A percentile compares a stretch with the other conserved stretches of the same genome.
Conservation (phyloP, 2,888 invertebrate genomes). For the Cataglyphis cursor region DNA sequence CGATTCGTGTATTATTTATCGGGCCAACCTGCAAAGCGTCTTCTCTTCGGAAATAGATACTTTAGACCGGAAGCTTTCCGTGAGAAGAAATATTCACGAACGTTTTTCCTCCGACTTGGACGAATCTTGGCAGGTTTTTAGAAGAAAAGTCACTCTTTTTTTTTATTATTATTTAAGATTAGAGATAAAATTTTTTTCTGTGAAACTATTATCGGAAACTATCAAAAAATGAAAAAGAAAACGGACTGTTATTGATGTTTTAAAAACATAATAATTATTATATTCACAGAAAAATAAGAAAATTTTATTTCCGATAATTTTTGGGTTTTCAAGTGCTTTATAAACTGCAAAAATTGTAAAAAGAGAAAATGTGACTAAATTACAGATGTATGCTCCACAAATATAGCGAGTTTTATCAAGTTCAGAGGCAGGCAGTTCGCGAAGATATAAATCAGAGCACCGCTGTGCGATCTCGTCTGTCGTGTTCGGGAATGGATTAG, state of each 20-base stretch:
- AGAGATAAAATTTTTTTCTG: neutral
- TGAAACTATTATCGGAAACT: neutral
- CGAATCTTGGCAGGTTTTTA: constrained; percentile 16
- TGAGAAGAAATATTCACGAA: constrained; percentile 43
- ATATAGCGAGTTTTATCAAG: neutral
- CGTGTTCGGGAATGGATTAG: constrained; percentile 55
- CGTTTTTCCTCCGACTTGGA: constrained; percentile 21
- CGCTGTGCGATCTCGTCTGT: constrained; percentile 11
- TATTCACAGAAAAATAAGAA: neutral
- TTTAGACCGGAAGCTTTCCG: neutral
- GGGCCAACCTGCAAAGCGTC: constrained; percentile 1
- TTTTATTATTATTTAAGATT: neutral
- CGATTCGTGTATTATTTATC: constrained; percentile 47
- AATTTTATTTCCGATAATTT: neutral
- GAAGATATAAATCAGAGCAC: constrained; percentile 35
- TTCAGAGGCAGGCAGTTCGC: neutral
- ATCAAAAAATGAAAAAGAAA: neutral
- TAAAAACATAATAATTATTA: neutral
- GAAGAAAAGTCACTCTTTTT: neutral
- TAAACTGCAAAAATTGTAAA: neutral
- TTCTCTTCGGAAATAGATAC: constrained; percentile 36
- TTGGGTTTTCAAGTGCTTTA: neutral
- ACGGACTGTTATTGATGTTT: neutral
- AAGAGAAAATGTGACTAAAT: neutral
- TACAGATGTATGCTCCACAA: neutral